Evolutionary conservation across 2,113 vertebrate genomes (phyloP), one percentile per base, ranked within the genome.

Genomic region (Tenrec ecaudatus): DNA sequence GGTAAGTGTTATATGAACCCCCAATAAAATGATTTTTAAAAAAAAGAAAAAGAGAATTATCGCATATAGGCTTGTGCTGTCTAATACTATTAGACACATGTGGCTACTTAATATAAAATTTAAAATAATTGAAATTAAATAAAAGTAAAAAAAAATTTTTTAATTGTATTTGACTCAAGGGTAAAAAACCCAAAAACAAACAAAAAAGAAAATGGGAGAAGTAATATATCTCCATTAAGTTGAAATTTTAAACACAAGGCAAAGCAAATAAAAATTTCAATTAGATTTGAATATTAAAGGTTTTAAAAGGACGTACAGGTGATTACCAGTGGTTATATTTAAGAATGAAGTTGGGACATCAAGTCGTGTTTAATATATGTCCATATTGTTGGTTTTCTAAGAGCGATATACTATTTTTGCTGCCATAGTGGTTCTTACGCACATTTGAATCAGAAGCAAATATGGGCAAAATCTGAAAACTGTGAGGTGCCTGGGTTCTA

Each of bases 211-310:
- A 53, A 53, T 53, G 47, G 20, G 77, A 90, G 10, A 82, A 76
- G 57, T 33, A 58, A 58, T n/a, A 60, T 10, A 82, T 60, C 33
- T 69, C 60, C 31, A 12, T 66, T 71, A 71, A 82, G 57, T 43
- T 77, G 43, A 76, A 43, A 93, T 66, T 62, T 76, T 77, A 88
- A 92, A 82, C 33, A 87, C 14, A 38, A 94, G 47, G 47, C 9
- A 53, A 53, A 53, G 47, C 47, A 53, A 53, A 53, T 53, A 53
- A 53, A 53, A 53, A 53, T 53, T 14, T 10, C 11, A 53, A 53
- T 53, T 10, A 53, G 9, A 10, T 53, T 53, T 53, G 47, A 5
- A 53, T 1, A 53, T 5, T 53, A 53, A 53, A 53, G 47, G 12
- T 10, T 53, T 53, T 53, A 53, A 53, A 53, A 53, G 47, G 9